Percentiles rank a stretch among this genome's conserved stretches.
Conservation (phyloP, 2,113 vertebrate species). For the Hippocampus mohnikei region DNA sequence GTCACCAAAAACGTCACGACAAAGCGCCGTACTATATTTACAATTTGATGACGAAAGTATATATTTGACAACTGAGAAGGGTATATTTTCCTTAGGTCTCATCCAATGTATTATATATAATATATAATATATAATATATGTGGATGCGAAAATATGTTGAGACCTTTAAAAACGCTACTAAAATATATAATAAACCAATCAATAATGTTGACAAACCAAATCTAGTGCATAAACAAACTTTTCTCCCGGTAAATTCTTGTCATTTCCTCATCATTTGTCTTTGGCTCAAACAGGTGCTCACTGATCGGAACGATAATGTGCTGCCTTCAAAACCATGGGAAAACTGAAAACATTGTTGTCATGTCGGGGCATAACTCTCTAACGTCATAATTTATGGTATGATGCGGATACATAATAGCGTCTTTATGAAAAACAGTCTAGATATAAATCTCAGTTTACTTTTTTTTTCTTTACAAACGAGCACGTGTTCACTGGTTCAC, state of each 20-base stretch:
- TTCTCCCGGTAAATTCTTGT: background rate
- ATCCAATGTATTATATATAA: too few relatives aligned
- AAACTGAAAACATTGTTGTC: background rate
- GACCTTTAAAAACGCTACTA: background rate
- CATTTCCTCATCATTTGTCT: background rate
- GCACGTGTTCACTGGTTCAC: background rate
- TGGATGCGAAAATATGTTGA: background rate
- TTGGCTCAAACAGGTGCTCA: constrained; percentile 38
- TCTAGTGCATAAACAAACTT: background rate
- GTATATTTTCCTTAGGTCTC: background rate
- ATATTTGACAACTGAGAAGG: background rate
- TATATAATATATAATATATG: too few relatives aligned
- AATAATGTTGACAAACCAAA: background rate
- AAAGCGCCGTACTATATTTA: background rate
- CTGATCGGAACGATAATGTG: constrained; percentile 6
- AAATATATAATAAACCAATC: background rate
- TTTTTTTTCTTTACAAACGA: background rate
- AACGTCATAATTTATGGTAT: background rate
- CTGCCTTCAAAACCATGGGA: constrained; percentile 22
- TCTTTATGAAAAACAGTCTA: background rate
- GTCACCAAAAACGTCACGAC: background rate
- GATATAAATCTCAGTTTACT: background rate
- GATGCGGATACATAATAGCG: background rate
- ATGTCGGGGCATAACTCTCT: background rate
- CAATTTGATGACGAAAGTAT: background rate